Conservation (phyloP, 2,888 invertebrate genomes). For the Conomelus anceps region DNA sequence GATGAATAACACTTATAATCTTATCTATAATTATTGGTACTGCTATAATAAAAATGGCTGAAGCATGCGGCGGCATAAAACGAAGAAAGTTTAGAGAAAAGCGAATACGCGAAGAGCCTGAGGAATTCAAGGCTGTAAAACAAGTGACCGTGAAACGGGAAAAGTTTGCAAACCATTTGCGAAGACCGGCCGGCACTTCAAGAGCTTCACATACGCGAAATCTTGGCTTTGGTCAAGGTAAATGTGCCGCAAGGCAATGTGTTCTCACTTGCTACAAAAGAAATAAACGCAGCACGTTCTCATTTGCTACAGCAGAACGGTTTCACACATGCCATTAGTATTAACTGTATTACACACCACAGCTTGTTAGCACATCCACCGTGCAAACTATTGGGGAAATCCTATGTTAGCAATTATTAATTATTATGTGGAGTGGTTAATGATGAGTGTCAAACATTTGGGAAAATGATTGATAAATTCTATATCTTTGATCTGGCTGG, state of each 20-base stretch:
- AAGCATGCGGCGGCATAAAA: background rate
- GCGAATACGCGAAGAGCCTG: background rate
- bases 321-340: too few species aligned
- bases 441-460: too few species aligned
- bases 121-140: background rate
- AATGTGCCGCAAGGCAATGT: background rate
- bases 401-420: too few species aligned
- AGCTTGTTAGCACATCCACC: too few species aligned
- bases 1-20: background rate
- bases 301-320: too few species aligned
- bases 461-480: too few species aligned
- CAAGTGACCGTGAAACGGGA: background rate
- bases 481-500: too few species aligned
- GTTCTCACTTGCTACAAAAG: background rate
- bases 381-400: too few species aligned
- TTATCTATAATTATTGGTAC: background rate
- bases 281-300: background rate
- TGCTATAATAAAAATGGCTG: too few species aligned
- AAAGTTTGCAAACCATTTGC: background rate
- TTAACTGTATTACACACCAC: too few species aligned
- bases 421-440: too few species aligned
- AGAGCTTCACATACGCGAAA: too few species aligned
- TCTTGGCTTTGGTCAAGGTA: background rate
- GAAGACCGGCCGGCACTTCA: background rate
- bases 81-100: background rate